These are phyloP conservation scores for Drosophila ercepeae DNA, from an alignment of 1,140 invertebrate species.

Conservation along the genomic window DNA sequence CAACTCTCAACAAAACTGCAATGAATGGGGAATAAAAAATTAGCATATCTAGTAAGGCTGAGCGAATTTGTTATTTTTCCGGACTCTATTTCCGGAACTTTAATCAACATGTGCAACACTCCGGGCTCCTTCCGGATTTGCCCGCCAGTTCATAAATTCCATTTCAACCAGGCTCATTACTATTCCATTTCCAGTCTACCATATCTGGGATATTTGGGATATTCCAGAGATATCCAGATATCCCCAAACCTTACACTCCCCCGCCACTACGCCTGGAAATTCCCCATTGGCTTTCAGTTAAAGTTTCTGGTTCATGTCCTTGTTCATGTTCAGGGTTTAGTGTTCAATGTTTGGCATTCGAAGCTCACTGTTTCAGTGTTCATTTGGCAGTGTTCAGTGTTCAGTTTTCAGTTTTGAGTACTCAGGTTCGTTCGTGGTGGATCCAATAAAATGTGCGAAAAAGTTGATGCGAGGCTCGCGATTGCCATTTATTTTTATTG, in stretches of 20 bases:
- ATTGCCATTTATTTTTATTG: slow-evolving; percentile 72
- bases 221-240: not conserved
- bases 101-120: not conserved
- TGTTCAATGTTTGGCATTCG: not conserved
- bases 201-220: not conserved
- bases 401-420: not conserved
- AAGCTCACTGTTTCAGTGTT: not conserved
- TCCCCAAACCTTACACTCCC: not conserved
- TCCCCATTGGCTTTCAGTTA: not conserved
- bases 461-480: slow-evolving; percentile 56
- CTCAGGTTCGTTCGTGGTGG: slow-evolving; percentile 14
- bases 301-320: not conserved
- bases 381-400: no score
- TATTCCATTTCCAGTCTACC: not conserved
- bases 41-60: not conserved
- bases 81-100: slow-evolving; percentile 1
- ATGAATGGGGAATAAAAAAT: no score
- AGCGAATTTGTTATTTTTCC: not conserved
- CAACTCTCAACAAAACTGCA: no score
- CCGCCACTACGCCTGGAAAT: no score
- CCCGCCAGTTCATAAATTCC: not conserved
- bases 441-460: slow-evolving; percentile 54
- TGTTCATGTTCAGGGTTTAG: not conserved
- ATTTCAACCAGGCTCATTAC: slow-evolving; percentile 1
- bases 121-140: not conserved